These are phyloP conservation scores for Latrodectus geometricus DNA, from an alignment of 1,140 invertebrate genomes.

Conservation along the genomic window DNA sequence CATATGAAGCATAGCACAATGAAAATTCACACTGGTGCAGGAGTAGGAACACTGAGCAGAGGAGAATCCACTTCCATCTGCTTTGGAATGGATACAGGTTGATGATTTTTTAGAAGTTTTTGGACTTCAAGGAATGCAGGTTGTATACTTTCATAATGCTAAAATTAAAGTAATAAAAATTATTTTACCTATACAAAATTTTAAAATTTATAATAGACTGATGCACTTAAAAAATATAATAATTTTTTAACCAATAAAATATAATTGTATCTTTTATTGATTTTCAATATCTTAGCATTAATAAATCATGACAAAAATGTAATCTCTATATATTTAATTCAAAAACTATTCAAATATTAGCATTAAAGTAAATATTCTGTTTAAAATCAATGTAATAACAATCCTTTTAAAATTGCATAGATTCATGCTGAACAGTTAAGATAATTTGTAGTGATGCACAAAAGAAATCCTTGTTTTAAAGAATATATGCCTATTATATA, in stretches of 20 bases:
- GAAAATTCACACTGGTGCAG: conserved; percentile 74
- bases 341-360: too few relatives aligned
- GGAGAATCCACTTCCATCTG: conserved; percentile 85
- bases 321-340: too few relatives aligned
- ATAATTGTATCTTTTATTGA: background rate
- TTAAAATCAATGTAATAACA: too few relatives aligned
- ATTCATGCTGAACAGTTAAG: too few relatives aligned
- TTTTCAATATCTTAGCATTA: too few relatives aligned
- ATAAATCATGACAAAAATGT: too few relatives aligned
- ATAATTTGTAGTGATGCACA: too few relatives aligned
- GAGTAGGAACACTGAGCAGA: conserved; percentile 85
- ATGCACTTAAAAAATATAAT: background rate
- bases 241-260: background rate
- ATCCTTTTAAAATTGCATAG: too few relatives aligned
- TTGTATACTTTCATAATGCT: conserved; percentile 88
- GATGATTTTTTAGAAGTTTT: conserved; percentile 81
- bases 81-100: conserved; percentile 73
- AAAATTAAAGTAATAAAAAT: conserved; percentile 65
- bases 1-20: too few relatives aligned
- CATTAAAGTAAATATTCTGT: too few relatives aligned
- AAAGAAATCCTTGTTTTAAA: too few relatives aligned
- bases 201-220: background rate
- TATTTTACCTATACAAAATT: background rate
- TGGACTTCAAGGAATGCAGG: conserved; percentile 81
- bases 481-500: too few relatives aligned